Percentiles rank a stretch among this genome's conserved stretches.
These are phyloP conservation scores for Dermatemys mawii DNA, from an alignment of 2,113 vertebrate genomes.

Conservation along the genomic window DNA sequence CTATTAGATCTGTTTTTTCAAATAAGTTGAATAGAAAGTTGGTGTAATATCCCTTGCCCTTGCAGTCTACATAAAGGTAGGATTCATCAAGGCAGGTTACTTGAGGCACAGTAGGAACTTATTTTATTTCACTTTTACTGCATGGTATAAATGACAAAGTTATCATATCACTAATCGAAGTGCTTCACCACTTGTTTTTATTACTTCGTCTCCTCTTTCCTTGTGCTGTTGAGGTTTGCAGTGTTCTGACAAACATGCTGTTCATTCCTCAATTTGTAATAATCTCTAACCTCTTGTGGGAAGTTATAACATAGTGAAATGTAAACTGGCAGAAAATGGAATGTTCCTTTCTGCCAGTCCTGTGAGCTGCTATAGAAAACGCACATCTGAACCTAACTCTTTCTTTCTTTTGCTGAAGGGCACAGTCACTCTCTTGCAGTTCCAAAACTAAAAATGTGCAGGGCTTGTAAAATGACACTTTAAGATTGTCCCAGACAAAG, in stretches of 20 bases:
- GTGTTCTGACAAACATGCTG: not conserved
- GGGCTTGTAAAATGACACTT: not conserved
- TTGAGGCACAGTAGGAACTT: accelerated
- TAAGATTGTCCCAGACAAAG: not conserved
- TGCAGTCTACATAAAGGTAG: accelerated
- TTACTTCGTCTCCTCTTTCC: not conserved
- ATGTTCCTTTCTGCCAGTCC: not conserved
- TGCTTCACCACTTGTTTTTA: accelerated
- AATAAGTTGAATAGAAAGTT: not conserved
- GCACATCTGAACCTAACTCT: no score
- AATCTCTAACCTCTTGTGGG: not conserved
- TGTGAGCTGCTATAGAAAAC: not conserved
- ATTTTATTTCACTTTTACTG: not conserved
- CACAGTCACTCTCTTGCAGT: not conserved
- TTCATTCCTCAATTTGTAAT: not conserved
- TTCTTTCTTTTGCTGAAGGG: not conserved
- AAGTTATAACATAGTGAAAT: not conserved
- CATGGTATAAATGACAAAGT: not conserved
- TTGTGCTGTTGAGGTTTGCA: not conserved
- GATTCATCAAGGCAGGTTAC: accelerated
- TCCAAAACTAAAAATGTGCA: accelerated
- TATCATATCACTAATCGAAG: accelerated
- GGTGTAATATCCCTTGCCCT: not conserved
- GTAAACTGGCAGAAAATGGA: not conserved
- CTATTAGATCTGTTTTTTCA: not conserved